Conservation (phyloP, 2,888 invertebrate species). For the Clistopyga incitator region DNA sequence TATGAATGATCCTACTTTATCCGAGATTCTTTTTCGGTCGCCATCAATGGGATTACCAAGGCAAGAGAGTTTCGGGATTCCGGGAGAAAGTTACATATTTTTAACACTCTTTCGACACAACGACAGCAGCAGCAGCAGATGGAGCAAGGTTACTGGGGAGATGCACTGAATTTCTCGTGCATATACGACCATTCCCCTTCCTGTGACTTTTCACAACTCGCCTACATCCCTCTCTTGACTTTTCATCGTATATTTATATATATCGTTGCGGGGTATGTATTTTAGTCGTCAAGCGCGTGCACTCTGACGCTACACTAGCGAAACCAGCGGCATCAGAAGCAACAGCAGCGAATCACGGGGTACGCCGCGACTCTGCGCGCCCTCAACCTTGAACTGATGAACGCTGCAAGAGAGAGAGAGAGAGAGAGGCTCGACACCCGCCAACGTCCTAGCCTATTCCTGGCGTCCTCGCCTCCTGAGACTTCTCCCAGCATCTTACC, state of each 20-base stretch:
- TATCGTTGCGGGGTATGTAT: slow-evolving; percentile 77
- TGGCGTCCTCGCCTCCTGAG: slow-evolving; percentile 57
- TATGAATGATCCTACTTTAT: slow-evolving; percentile 23
- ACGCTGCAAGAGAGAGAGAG: slow-evolving; percentile 63
- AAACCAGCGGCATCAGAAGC: slow-evolving; percentile 32
- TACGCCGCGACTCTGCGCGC: slow-evolving; percentile 66
- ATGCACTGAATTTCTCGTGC: slow-evolving; percentile 68
- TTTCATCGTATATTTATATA: slow-evolving; percentile 77
- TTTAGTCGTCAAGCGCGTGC: slow-evolving; percentile 72
- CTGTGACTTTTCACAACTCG: slow-evolving; percentile 40
- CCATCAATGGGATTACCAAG: slow-evolving; percentile 21
- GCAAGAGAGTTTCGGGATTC: neutral
- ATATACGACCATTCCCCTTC: slow-evolving; percentile 50
- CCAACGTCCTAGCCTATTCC: slow-evolving; percentile 69
- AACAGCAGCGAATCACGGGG: slow-evolving; percentile 17
- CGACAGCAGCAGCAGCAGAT: slow-evolving; percentile 46
- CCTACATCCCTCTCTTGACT: slow-evolving; percentile 49
- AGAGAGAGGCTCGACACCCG: slow-evolving; percentile 54
- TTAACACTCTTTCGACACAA: slow-evolving; percentile 29
- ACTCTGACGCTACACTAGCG: slow-evolving; percentile 2
- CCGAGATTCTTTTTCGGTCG: neutral
- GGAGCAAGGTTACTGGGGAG: slow-evolving; percentile 73
- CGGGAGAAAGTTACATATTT: slow-evolving; percentile 49
- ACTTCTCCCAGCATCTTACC: slow-evolving; percentile 23
- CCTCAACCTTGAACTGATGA: slow-evolving; percentile 83